phyloP scores from a whole-genome alignment of 2,113 vertebrate genomes.

The Noctilio leporinus region DNA sequence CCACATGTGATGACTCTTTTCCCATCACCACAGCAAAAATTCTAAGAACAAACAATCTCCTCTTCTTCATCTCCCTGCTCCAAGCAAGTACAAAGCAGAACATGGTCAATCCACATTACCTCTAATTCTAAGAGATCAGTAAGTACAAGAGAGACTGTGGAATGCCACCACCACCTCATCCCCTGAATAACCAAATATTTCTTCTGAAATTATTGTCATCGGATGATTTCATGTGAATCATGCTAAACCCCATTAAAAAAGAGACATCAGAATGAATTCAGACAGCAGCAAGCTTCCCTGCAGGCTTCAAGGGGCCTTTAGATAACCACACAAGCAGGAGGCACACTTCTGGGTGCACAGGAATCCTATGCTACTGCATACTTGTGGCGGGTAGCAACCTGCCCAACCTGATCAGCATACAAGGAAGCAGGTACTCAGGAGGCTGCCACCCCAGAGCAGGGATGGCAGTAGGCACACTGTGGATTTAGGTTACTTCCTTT shows the following conservation, averaged over 20 bases:
- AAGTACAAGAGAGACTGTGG: neutral
- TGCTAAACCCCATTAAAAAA: neutral
- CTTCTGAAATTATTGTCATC: neutral
- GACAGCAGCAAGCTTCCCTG: neutral
- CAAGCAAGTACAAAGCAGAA: neutral
- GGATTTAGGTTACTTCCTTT: neutral
- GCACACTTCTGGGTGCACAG: fast-evolving
- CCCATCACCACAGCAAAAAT: neutral
- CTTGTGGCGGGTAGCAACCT: neutral
- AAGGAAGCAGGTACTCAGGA: neutral
- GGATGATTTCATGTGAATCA: neutral
- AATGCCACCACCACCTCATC: neutral
- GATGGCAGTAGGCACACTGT: fast-evolving
- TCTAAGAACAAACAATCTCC: neutral
- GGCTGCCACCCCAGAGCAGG: neutral
- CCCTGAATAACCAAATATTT: neutral
- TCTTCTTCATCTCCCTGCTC: neutral
- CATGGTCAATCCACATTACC: neutral
- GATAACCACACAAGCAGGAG: neutral
- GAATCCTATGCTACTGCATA: neutral
- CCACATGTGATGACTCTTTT: constrained; percentile 27
- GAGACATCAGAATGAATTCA: neutral
- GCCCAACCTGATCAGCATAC: neutral
- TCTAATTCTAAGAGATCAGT: neutral
- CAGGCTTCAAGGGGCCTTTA: neutral